These are phyloP conservation scores for Danio jaintianensis DNA, from an alignment of 2,797 vertebrate genomes.

Conservation along the genomic window DNA sequence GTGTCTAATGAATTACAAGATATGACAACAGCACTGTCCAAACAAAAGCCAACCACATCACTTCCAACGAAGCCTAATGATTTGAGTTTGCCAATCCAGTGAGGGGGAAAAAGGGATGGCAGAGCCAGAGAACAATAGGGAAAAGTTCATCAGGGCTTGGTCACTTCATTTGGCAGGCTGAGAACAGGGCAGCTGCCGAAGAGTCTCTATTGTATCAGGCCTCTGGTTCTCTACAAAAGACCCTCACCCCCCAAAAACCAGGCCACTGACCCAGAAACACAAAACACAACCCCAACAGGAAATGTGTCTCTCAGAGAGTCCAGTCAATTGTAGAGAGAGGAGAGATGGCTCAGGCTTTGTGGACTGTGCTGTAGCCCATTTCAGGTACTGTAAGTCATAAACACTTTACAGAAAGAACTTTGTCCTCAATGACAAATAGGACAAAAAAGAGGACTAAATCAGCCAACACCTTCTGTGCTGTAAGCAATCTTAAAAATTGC, in stretches of 20 bases:
- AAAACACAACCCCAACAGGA: conserved; percentile 46
- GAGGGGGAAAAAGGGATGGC: conserved; percentile 36
- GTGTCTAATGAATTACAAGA: conserved; percentile 56
- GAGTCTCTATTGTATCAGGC: conserved; percentile 57
- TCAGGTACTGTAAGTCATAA: background rate
- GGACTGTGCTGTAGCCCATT: background rate
- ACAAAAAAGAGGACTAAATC: background rate
- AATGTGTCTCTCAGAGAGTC: conserved; percentile 20
- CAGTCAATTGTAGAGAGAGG: conserved; percentile 10
- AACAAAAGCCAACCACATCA: conserved; percentile 52
- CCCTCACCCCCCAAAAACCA: conserved; percentile 40
- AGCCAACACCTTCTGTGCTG: no score
- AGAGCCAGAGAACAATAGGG: conserved; percentile 47
- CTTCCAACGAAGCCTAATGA: conserved; percentile 54
- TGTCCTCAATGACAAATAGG: background rate
- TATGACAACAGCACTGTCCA: conserved; percentile 47
- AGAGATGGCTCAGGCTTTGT: background rate
- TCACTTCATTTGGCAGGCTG: conserved; percentile 60
- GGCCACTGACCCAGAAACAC: conserved; percentile 60
- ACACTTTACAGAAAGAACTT: background rate
- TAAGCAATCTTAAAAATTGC: no score
- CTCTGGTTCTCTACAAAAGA: conserved; percentile 52
- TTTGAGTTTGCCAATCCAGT: conserved; percentile 47
- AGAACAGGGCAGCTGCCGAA: conserved; percentile 63
- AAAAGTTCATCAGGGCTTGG: conserved; percentile 59